phyloP scores from a whole-genome alignment of 1,140 invertebrate genomes.

The Ruditapes philippinarum region DNA sequence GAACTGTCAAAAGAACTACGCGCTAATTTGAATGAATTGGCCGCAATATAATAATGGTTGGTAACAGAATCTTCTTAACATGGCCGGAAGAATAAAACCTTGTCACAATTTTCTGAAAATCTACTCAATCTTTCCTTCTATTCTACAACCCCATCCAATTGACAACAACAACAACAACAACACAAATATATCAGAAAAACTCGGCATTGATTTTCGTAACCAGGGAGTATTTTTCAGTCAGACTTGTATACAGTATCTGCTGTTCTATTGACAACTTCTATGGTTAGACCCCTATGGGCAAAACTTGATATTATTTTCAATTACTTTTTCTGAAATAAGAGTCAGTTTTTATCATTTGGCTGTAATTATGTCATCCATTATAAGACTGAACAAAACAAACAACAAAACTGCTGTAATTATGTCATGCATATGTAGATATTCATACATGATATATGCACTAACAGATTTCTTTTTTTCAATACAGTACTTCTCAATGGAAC shows the following conservation, averaged over 20 bases:
- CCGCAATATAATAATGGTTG: neutral
- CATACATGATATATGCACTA: too few species aligned
- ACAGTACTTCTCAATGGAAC: too few species aligned
- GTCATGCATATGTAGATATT: too few species aligned
- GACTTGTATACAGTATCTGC: neutral
- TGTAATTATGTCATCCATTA: neutral
- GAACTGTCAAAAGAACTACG: constrained; percentile 2
- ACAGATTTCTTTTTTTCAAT: too few species aligned
- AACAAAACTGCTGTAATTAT: too few species aligned
- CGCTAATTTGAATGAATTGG: neutral
- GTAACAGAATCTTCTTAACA: neutral
- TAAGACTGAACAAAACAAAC: too few species aligned
- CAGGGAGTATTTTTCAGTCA: neutral
- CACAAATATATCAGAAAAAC: neutral
- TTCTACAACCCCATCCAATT: too few species aligned
- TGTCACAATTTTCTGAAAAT: neutral
- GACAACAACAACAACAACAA: neutral
- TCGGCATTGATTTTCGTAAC: neutral
- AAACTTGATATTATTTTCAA: neutral
- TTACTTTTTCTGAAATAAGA: neutral
- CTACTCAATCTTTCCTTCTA: neutral
- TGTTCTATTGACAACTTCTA: too few species aligned
- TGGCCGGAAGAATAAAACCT: neutral
- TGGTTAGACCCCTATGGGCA: neutral
- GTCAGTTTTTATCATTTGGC: neutral